Evolutionary conservation across 1,140 invertebrate species (phyloP), one percentile per base, ranked within the genome.

Genomic region (Zophobas morio): DNA sequence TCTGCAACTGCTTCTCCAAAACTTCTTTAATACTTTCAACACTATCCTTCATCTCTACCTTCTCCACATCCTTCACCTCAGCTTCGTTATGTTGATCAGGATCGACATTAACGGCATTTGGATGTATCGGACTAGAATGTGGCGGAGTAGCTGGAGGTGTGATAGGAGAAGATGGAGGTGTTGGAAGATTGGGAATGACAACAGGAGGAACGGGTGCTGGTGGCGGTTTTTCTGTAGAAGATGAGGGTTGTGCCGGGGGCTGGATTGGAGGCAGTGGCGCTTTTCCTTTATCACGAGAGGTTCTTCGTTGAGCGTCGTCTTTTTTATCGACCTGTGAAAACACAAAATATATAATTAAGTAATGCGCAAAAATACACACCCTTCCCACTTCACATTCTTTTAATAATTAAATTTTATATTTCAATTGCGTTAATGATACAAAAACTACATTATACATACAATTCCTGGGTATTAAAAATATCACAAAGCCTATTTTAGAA

Each of bases 221-320:
- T 84, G 84, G 84, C 79, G 81, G 88, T 80, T 90, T 89, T 60
- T 89, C 88, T 70, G 86, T 53, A 34, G 77, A 53, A 49, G 71
- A 51, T 37, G 79, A 60, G 40, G 56, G 47, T 32, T 60, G 70
- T 60, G 34, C 5, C 57, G 60, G 33, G 49, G 60, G 49, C 37
- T 60, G 76, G 2, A 85, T 66, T 73, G 84, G 87, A 82, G 85
- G 87, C 81, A 85, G 84, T 81, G 86, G 93, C 53, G 93, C 93
- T 71, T 92, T 92, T 53, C 93, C 92, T 84, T 94, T 94, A 79
- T 93, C 92, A 34, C 84, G 80, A 6, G 84, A 85, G 4, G 81
- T 85, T 81, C 82, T 82, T 34, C 84, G 76, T 66, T 82, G 78
- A 33, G 71, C 66, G 70, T 85, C 84, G 70, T 85, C 84, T 85